Conservation (phyloP, 2,797 vertebrate genomes). For the Eutrigla gurnardus region DNA sequence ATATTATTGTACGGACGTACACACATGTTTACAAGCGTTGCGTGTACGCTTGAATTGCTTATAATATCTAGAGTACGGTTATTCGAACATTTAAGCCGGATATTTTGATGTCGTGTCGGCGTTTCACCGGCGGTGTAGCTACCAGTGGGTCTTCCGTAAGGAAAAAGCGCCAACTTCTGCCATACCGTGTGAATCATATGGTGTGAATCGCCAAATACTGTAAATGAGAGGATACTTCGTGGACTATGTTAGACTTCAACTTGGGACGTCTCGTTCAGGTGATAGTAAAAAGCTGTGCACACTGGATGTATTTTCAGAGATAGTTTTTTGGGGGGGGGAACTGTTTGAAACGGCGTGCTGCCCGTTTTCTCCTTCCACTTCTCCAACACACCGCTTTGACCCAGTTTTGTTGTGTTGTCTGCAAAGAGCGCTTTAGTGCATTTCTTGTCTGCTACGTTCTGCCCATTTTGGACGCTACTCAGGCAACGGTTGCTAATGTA, state of each 20-base stretch:
- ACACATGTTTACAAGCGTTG: accelerated
- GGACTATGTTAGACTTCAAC: conserved; percentile 1
- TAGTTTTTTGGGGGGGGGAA: neutral
- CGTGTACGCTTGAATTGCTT: accelerated
- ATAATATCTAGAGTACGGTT: accelerated
- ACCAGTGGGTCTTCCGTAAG: conserved; percentile 52
- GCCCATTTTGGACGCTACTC: accelerated
- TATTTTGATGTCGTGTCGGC: neutral
- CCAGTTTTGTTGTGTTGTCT: conserved; percentile 50
- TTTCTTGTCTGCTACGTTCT: accelerated
- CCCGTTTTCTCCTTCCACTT: conserved; percentile 55
- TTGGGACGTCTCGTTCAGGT: conserved; percentile 56
- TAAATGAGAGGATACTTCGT: neutral
- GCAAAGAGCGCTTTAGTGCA: neutral
- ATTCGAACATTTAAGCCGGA: neutral
- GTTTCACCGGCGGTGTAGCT: conserved; percentile 42
- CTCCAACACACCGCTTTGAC: conserved; percentile 47
- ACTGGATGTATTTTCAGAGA: too few species aligned
- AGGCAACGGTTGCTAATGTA: accelerated
- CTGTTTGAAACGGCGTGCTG: conserved; percentile 50
- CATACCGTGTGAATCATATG: conserved; percentile 32
- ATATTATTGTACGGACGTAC: neutral
- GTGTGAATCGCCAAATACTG: conserved; percentile 33
- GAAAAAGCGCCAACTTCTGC: conserved; percentile 88
- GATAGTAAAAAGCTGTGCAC: neutral